Conservation (phyloP, 2,888 invertebrate species). For the Crematogaster levior region DNA sequence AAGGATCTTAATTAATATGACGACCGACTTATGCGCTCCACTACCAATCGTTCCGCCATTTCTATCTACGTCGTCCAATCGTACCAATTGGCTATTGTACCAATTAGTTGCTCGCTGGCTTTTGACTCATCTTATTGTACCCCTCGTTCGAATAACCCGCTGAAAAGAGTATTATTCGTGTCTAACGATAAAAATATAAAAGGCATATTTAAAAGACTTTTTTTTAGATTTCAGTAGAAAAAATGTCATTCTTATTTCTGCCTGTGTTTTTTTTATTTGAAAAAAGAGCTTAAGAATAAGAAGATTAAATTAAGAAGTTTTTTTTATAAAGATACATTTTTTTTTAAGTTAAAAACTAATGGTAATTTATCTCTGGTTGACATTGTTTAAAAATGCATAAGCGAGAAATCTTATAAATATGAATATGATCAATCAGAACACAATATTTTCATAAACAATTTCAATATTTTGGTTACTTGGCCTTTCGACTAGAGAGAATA, state of each 20-base stretch:
- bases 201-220: background rate
- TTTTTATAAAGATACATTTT: background rate
- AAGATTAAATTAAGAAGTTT: too few species aligned
- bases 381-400: background rate
- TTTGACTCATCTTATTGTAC: background rate
- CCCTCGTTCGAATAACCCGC: background rate
- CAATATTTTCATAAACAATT: conserved; percentile 1
- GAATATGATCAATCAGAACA: background rate
- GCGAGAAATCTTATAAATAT: background rate
- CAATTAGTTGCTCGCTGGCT: conserved; percentile 11
- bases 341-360: background rate
- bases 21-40: conserved; percentile 45
- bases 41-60: conserved; percentile 33
- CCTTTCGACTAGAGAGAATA: background rate
- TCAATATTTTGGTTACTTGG: background rate
- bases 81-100: conserved; percentile 18
- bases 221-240: background rate
- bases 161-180: background rate
- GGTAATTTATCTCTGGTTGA: background rate
- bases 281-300: background rate
- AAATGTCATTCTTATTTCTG: background rate
- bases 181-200: background rate
- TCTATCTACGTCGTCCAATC: conserved; percentile 11
- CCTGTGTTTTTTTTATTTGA: background rate
- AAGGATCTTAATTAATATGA: conserved; percentile 46